Conservation (phyloP, 2,888 invertebrate genomes). For the Psococerastis gibbosa region DNA sequence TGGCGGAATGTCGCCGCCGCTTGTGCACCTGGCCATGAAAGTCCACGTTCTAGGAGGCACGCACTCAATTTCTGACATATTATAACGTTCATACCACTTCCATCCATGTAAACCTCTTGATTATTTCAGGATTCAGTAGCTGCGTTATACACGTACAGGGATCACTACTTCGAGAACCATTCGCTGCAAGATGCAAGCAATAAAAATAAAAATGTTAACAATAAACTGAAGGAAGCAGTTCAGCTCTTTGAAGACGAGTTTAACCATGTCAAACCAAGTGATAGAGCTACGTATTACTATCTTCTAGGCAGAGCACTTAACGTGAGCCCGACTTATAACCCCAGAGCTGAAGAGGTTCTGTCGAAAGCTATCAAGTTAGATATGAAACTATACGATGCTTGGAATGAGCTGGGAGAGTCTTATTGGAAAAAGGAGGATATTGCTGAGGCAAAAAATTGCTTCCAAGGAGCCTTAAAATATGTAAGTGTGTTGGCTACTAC, state of each 20-base stretch:
- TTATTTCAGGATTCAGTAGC: constrained; percentile 42
- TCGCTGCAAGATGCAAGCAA: constrained; percentile 44
- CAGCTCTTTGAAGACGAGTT: constrained; percentile 38
- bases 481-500: too few species aligned
- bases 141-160: constrained; percentile 45
- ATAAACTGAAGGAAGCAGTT: constrained; percentile 38
- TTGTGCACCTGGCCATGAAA: too few species aligned
- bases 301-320: constrained; percentile 58
- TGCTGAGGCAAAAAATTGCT: constrained; percentile 62
- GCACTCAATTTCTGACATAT: too few species aligned
- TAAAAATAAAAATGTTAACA: constrained; percentile 42
- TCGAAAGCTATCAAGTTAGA: constrained; percentile 72
- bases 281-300: constrained; percentile 42
- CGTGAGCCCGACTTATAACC: constrained; percentile 43
- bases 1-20: too few species aligned
- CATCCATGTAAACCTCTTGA: too few species aligned
- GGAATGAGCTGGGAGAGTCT: constrained; percentile 79
- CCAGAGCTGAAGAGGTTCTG: constrained; percentile 50
- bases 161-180: constrained; percentile 61
- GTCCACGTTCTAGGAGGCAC: too few species aligned
- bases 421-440: constrained; percentile 75
- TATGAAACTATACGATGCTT: constrained; percentile 59
- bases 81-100: too few species aligned
- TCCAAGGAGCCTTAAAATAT: constrained; percentile 53
- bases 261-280: constrained; percentile 28